Base-by-base conservation (phyloP, 2,797 vertebrate genomes). In the Molossus molossus region DNA sequence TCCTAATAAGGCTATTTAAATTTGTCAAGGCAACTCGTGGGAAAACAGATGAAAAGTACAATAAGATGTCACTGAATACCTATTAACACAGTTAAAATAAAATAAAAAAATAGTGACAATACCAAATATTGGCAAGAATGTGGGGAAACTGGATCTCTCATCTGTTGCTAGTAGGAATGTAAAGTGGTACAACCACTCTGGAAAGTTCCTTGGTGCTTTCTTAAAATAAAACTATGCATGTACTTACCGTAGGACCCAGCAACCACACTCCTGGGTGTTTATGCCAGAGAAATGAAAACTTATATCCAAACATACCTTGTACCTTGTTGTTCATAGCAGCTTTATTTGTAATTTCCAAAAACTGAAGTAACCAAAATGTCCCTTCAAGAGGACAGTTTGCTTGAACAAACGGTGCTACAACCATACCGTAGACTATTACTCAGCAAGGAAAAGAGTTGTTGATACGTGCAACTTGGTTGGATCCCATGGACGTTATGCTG, bases 281-380 rank as follows among this genome's bases (percentile, higher is more conserved):
- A 72, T n/a, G 29, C 50, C 70, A 87, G 65, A 96, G 40, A 77
- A 92, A 95, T 73, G 37, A 76, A 91, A 57, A 91, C 37, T 29
- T 73, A 62, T 2, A 69, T 40, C 53, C 60, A 91, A 85, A 27
- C 9, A 10, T 72, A 79, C 86, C 53, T 48, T 72, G 57, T 94
- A 53, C n/a, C 10, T 55, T n/a, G 91, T 81, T 72, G 45, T 40
- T 84, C 57, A 79, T 17, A 85, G 37, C 15, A 85, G 72, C 40
- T 95, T 88, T 82, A 65, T 82, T 93, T 94, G 53, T 82, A 50
- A 89, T 69, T 73, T 93, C 25, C 3, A 37, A 75, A 80, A 91
- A 62, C 18, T 55, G 25, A 94, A 88, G 62, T 25, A 70, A 89
- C 1, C 0, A 48, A 70, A 82, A 67, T 72, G 20, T 79, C 60